Conservation (phyloP, 35 echinoderm and acorn worm species). For the Amphiura filiformis region DNA sequence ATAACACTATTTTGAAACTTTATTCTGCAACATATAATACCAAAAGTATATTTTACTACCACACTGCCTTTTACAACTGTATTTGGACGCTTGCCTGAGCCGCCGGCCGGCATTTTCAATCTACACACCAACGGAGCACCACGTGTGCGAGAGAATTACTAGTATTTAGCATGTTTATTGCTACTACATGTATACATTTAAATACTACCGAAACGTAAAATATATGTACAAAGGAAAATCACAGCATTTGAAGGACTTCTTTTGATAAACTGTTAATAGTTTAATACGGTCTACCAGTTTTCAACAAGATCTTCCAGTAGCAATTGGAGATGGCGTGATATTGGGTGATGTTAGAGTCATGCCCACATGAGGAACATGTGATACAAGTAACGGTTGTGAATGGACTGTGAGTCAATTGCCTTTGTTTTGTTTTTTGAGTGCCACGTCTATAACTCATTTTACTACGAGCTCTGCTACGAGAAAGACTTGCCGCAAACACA, state of each 20-base stretch:
- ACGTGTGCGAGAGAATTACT: neutral
- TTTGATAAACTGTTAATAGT: neutral
- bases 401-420: no score
- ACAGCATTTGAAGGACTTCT: neutral
- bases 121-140: neutral
- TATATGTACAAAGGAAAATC: neutral
- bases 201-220: neutral
- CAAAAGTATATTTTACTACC: neutral
- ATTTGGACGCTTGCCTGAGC: neutral
- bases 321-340: neutral
- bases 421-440: no score
- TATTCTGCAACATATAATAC: neutral
- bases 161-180: no score
- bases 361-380: no score
- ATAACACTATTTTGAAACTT: neutral
- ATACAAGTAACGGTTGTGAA: no score
- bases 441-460: neutral
- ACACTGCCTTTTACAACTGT: neutral
- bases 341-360: no score
- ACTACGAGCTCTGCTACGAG: neutral
- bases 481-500: neutral
- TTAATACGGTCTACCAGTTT: neutral
- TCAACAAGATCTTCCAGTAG: neutral
- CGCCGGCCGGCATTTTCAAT: neutral
- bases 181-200: neutral